Evolutionary conservation across 2,888 invertebrate species (phyloP).

Genomic region (Drosophila longiperda): DNA sequence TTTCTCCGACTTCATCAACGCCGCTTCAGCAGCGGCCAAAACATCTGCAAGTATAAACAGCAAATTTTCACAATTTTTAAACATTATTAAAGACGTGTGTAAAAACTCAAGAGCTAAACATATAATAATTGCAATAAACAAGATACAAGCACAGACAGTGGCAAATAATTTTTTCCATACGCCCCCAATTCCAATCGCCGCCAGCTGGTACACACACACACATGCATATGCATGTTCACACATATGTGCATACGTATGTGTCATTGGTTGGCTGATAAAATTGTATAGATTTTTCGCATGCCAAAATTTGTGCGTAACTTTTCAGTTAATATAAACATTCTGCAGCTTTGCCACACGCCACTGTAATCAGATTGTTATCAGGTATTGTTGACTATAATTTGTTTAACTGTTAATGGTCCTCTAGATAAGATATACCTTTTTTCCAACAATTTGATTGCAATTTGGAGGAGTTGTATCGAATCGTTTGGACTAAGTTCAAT

Average conservation of each 20-base stretch:
- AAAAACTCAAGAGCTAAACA: slow-evolving; percentile 44
- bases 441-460: slow-evolving; percentile 45
- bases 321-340: not conserved
- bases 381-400: not conserved
- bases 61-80: slow-evolving; percentile 23
- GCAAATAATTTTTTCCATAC: slow-evolving; percentile 47
- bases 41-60: slow-evolving; percentile 58
- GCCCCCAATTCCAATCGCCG: slow-evolving; percentile 51
- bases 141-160: slow-evolving; percentile 29
- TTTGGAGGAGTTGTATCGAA: slow-evolving; percentile 22
- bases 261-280: slow-evolving; percentile 61
- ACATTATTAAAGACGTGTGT: slow-evolving; percentile 25
- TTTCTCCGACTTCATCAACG: slow-evolving; percentile 48
- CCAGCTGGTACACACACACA: slow-evolving; percentile 51
- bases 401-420: not conserved
- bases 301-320: slow-evolving; percentile 28
- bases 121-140: slow-evolving; percentile 48
- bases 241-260: slow-evolving; percentile 20
- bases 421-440: slow-evolving; percentile 41
- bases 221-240: not conserved
- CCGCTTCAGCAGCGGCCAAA: slow-evolving; percentile 43
- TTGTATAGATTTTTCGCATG: slow-evolving; percentile 72
- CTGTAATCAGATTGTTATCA: not conserved
- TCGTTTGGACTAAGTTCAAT: slow-evolving; percentile 42
- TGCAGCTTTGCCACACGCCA: not conserved